Conservation (phyloP, 30 jellyfish, hydroid and myxozoan genomes). For the Hydractinia echinata region DNA sequence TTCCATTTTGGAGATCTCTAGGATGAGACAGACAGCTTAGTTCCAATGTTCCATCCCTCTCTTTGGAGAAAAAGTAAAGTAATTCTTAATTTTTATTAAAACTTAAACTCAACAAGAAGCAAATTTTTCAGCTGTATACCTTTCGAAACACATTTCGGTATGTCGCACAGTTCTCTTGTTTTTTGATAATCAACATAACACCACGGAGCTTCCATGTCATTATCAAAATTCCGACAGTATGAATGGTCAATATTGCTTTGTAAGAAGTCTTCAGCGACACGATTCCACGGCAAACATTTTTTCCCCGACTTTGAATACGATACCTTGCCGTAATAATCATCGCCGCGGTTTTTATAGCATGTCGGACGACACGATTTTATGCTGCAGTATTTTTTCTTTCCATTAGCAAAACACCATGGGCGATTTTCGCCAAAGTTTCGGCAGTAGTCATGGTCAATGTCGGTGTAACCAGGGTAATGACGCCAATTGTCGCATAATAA, state of each 20-base stretch:
- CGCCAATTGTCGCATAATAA: constrained; percentile 68
- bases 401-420: constrained; percentile 86
- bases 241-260: constrained; percentile 57
- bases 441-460: constrained; percentile 70
- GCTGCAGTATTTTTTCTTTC: constrained; percentile 45
- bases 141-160: constrained; percentile 47
- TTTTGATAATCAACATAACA: constrained; percentile 33
- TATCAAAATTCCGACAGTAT: constrained; percentile 64
- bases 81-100: too few relatives aligned
- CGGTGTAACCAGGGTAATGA: constrained; percentile 42
- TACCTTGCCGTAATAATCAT: constrained; percentile 58
- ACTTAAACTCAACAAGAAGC: neutral
- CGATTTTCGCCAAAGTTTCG: constrained; percentile 79
- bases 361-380: constrained; percentile 34
- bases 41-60: too few relatives aligned
- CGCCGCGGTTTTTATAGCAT: constrained; percentile 59
- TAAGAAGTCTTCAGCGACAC: constrained; percentile 26
- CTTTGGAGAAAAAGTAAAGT: too few relatives aligned
- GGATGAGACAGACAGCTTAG: too few relatives aligned
- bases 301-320: constrained; percentile 44
- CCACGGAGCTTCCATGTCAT: constrained; percentile 66
- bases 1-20: too few relatives aligned
- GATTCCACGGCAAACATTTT: constrained; percentile 65
- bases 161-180: constrained; percentile 54
- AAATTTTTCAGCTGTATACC: constrained; percentile 15